Conservation (phyloP, 2,113 vertebrate genomes). For the Xenus cinereus region DNA sequence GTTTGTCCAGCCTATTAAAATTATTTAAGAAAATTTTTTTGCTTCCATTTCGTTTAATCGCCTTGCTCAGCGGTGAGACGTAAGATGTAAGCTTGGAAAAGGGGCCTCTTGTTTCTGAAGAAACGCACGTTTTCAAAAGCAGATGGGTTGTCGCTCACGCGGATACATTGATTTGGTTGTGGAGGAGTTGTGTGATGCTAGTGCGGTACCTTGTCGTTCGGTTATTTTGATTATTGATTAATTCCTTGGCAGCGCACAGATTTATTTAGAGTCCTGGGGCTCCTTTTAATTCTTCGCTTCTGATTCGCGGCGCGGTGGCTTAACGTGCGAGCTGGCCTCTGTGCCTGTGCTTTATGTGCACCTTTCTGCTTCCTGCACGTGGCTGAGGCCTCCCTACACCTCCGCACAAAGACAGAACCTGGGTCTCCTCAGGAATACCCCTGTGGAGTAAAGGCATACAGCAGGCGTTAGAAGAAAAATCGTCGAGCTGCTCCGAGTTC, state of each 20-base stretch:
- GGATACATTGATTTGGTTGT: neutral
- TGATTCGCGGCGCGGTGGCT: neutral
- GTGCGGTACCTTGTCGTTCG: neutral
- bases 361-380: neutral
- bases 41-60: neutral
- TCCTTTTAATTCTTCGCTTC: neutral
- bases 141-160: neutral
- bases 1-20: neutral
- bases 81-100: neutral
- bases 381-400: neutral
- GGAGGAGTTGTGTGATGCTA: neutral
- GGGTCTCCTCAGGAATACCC: neutral
- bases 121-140: neutral
- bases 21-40: constrained; percentile 3
- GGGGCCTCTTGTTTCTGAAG: constrained; percentile 13
- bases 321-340: neutral
- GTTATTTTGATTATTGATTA: constrained; percentile 25
- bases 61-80: neutral
- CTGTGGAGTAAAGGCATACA: neutral
- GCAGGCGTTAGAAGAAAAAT: neutral
- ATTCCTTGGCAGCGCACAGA: neutral
- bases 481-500: neutral
- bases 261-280: neutral
- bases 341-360: neutral
- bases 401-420: neutral